Percentiles rank a stretch among this genome's conserved stretches.
These are phyloP conservation scores for Varecia variegata DNA, from an alignment of 2,797 vertebrate genomes.

Conservation along the genomic window DNA sequence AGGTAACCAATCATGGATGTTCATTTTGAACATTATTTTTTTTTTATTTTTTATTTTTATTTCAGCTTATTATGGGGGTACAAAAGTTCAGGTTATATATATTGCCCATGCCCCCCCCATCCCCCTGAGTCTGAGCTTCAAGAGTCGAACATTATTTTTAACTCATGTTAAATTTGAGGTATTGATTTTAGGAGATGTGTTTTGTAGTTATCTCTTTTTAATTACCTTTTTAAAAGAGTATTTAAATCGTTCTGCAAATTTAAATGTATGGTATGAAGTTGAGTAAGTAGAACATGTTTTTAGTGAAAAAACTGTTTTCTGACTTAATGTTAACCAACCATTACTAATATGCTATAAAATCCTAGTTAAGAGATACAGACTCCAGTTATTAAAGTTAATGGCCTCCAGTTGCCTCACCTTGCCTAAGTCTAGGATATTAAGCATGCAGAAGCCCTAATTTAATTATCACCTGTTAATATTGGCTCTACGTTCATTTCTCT, in stretches of 20 bases:
- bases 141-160: constrained; percentile 45
- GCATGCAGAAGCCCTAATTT: constrained; percentile 80
- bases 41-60: no score
- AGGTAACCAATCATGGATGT: background rate
- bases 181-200: constrained; percentile 30
- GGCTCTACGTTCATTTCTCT: constrained; percentile 82
- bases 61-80: no score
- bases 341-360: constrained; percentile 80
- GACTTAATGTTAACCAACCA: constrained; percentile 78
- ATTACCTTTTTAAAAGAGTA: constrained; percentile 55
- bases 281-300: constrained; percentile 62
- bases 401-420: constrained; percentile 77
- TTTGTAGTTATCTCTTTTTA: constrained; percentile 44
- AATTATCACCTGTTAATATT: constrained; percentile 85
- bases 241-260: constrained; percentile 39
- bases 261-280: constrained; percentile 38
- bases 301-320: constrained; percentile 78
- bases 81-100: no score
- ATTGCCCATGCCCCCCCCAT: no score
- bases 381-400: constrained; percentile 81
- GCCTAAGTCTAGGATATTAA: constrained; percentile 78
- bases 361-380: constrained; percentile 73
- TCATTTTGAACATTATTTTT: constrained; percentile 41
- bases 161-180: constrained; percentile 3
- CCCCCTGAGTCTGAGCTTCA: no score